A percentile compares a stretch with the other conserved stretches of the same genome.
phyloP scores from a whole-genome alignment of 2,113 vertebrate genomes.

The Junco hyemalis region DNA sequence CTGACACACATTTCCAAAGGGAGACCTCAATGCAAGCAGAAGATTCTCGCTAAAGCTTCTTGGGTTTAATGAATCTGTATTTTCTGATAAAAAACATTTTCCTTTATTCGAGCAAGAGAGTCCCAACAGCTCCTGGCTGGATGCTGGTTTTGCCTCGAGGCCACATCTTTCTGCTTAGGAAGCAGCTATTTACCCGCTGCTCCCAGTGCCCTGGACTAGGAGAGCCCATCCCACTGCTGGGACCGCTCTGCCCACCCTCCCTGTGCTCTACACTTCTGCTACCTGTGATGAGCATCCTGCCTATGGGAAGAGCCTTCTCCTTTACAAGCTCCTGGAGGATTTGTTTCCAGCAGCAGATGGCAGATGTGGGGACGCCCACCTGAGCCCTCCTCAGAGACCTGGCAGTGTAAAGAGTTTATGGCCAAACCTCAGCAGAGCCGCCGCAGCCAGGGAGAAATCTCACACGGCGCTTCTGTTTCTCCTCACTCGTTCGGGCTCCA shows the following conservation, averaged over 20 bases:
- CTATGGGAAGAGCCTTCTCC: background rate
- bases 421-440: background rate
- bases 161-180: background rate
- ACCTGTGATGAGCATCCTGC: accelerated
- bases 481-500: background rate
- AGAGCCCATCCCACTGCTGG: background rate
- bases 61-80: background rate
- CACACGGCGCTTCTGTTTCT: background rate
- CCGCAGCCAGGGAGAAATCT: background rate
- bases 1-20: background rate
- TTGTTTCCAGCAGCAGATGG: background rate
- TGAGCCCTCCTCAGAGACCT: background rate
- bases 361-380: background rate
- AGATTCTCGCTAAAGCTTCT: background rate
- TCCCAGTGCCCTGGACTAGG: background rate
- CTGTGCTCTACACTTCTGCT: accelerated
- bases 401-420: background rate
- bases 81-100: background rate
- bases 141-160: background rate
- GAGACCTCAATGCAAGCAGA: background rate
- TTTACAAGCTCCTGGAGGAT: background rate
- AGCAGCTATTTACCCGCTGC: background rate
- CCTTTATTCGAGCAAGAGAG: background rate
- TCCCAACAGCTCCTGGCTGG: background rate
- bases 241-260: accelerated